Conservation (phyloP, 2,797 vertebrate species). For the Cirrhinus molitorella region DNA sequence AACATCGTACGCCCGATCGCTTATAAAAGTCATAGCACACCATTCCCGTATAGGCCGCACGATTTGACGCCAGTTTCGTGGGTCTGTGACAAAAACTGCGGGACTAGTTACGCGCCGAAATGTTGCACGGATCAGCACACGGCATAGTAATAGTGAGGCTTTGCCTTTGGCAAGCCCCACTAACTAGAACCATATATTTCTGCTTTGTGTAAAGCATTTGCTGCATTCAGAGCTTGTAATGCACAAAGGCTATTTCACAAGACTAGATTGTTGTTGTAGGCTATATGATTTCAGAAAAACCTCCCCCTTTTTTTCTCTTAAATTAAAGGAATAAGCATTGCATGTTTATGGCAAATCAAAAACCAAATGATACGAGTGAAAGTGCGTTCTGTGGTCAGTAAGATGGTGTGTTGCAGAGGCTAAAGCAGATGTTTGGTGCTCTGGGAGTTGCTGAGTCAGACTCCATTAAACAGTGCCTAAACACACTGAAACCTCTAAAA, state of each 20-base stretch:
- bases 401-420: slow-evolving; percentile 4
- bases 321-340: neutral
- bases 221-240: neutral
- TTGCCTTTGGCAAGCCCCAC: too few relatives aligned
- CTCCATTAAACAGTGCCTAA: slow-evolving; percentile 57
- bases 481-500: slow-evolving; percentile 49
- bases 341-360: slow-evolving; percentile 10
- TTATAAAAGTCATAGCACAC: too few relatives aligned
- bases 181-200: neutral
- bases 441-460: slow-evolving; percentile 58
- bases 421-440: slow-evolving; percentile 54
- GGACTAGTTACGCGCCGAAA: too few relatives aligned
- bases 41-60: too few relatives aligned
- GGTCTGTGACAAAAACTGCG: too few relatives aligned
- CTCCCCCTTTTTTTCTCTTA: neutral
- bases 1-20: too few relatives aligned
- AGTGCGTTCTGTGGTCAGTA: slow-evolving; percentile 33
- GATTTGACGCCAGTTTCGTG: too few relatives aligned
- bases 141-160: too few relatives aligned
- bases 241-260: neutral
- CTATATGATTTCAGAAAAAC: neutral
- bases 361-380: neutral
- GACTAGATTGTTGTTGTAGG: neutral
- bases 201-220: neutral
- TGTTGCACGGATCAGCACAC: too few relatives aligned